A percentile compares a stretch with the other conserved stretches of the same genome.
phyloP scores from a whole-genome alignment of 2,888 invertebrate species.

The Synergus gifuensis region DNA sequence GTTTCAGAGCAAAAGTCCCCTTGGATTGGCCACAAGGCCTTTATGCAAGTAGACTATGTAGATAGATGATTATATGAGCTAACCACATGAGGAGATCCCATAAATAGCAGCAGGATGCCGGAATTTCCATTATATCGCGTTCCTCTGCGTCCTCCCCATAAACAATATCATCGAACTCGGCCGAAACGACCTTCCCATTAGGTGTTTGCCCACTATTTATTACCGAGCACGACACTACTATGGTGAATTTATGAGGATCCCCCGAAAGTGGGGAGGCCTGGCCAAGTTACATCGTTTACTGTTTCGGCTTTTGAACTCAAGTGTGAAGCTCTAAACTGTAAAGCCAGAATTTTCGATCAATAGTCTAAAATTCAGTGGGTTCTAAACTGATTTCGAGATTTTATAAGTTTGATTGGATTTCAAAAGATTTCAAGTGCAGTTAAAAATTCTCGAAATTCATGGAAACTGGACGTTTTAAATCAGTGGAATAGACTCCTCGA shows the following conservation, averaged over 20 bases:
- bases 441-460: too few relatives aligned
- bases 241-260: conserved; percentile 26
- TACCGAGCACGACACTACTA: conserved; percentile 62
- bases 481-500: too few relatives aligned
- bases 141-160: conserved; percentile 67
- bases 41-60: background rate
- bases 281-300: conserved; percentile 38
- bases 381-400: too few relatives aligned
- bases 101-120: conserved; percentile 68
- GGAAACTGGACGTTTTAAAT: too few relatives aligned
- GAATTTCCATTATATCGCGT: conserved; percentile 73
- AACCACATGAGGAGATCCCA: conserved; percentile 53
- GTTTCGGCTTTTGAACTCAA: background rate
- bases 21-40: conserved; percentile 5
- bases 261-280: background rate
- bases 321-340: background rate
- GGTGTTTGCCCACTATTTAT: conserved; percentile 67
- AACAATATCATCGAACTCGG: conserved; percentile 72
- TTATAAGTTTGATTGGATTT: too few relatives aligned
- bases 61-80: background rate
- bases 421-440: too few relatives aligned
- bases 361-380: too few relatives aligned
- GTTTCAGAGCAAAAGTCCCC: background rate
- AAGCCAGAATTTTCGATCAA: background rate
- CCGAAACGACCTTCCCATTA: conserved; percentile 65